These are phyloP conservation scores for Neoniphon sammara DNA, from an alignment of 2,797 vertebrate genomes.

Conservation along the genomic window DNA sequence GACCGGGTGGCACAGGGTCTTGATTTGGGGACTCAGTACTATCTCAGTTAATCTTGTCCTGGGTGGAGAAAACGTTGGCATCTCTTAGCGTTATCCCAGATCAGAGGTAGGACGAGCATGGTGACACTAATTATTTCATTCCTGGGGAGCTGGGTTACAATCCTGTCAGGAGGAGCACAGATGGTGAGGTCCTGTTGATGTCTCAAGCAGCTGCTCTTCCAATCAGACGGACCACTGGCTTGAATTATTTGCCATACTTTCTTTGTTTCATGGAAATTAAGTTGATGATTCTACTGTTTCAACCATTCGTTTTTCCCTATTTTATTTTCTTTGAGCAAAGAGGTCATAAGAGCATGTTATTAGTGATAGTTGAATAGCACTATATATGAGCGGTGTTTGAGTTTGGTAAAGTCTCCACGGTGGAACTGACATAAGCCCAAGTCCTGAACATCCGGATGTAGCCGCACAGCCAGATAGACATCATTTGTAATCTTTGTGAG, in stretches of 20 bases:
- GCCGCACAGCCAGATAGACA: no score
- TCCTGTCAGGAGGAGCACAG: conserved; percentile 61
- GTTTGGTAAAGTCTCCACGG: not conserved
- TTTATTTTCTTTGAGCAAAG: not conserved
- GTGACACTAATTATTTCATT: conserved; percentile 70
- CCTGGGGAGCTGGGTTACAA: conserved; percentile 53
- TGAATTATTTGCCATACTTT: conserved; percentile 26
- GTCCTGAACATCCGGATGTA: no score
- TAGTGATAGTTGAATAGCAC: not conserved
- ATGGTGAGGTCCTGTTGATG: conserved; percentile 58
- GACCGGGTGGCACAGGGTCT: conserved; percentile 3
- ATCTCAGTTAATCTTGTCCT: conserved; percentile 56
- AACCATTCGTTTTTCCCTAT: conserved; percentile 5
- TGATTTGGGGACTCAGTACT: conserved; percentile 36
- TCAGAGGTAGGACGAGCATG: conserved; percentile 54
- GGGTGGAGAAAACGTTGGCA: conserved; percentile 54
- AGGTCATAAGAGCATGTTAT: not conserved
- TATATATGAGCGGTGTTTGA: not conserved
- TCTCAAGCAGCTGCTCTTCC: conserved; percentile 66
- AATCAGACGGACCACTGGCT: conserved; percentile 50
- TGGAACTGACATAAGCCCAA: no score
- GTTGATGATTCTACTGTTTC: conserved; percentile 28
- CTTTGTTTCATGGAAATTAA: conserved; percentile 10
- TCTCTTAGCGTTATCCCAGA: conserved; percentile 59
- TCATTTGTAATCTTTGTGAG: no score